Percentiles rank a stretch among this genome's conserved stretches.
phyloP scores from a whole-genome alignment of 2,888 invertebrate species.

The Baccha elongata region DNA sequence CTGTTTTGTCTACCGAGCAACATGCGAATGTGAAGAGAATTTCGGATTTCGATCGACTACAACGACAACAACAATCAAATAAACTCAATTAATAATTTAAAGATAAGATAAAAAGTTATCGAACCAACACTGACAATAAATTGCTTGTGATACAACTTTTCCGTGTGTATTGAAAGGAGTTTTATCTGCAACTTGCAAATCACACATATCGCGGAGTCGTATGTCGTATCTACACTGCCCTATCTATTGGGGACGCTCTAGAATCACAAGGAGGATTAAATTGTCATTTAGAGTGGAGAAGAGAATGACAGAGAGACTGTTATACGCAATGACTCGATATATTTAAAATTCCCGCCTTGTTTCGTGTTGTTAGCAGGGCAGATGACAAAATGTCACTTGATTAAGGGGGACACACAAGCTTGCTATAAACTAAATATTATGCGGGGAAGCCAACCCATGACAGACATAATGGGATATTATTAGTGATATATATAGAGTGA shows the following conservation, averaged over 20 bases:
- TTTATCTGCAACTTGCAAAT: constrained; percentile 57
- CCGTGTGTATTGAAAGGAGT: constrained; percentile 10
- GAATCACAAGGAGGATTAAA: constrained; percentile 33
- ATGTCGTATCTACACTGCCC: no score
- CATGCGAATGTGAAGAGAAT: constrained; percentile 39
- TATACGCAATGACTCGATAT: constrained; percentile 48
- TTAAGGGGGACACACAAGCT: constrained; percentile 23
- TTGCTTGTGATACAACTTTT: constrained; percentile 11
- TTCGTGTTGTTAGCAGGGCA: constrained; percentile 5
- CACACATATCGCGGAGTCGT: constrained; percentile 7
- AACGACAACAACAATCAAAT: constrained; percentile 11
- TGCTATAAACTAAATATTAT: constrained; percentile 8
- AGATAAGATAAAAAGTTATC: constrained; percentile 66
- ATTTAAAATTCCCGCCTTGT: constrained; percentile 49
- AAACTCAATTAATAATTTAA: constrained; percentile 69
- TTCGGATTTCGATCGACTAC: constrained; percentile 33
- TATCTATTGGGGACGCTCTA: constrained; percentile 18
- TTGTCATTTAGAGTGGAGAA: constrained; percentile 39
- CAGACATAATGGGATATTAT: constrained; percentile 20
- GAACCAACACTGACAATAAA: constrained; percentile 57
- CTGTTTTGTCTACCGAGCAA: not conserved
- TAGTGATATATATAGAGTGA: constrained; percentile 13
- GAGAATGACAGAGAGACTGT: not conserved
- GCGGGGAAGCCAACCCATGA: constrained; percentile 26
- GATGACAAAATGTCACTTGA: constrained; percentile 30